phyloP scores from a whole-genome alignment of 2,113 vertebrate genomes.

The Gnathochromis pfefferi region DNA sequence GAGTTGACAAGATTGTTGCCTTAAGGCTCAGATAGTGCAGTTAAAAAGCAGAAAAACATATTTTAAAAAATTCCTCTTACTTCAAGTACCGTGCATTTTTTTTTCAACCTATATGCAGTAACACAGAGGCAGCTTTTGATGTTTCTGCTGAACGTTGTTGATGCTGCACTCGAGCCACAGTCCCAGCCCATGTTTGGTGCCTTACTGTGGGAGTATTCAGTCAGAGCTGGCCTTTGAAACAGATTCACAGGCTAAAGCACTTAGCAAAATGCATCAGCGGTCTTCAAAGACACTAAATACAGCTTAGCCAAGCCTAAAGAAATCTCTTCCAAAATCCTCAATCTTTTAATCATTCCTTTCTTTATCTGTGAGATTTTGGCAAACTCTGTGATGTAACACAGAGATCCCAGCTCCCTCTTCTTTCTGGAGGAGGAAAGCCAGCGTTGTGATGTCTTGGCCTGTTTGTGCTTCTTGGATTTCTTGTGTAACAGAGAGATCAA shows the following conservation, averaged over 20 bases:
- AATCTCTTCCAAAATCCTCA: neutral
- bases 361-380: neutral
- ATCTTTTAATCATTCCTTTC: neutral
- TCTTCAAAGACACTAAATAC: neutral
- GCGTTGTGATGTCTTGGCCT: neutral
- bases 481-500: neutral
- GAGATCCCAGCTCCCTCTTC: neutral
- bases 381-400: neutral
- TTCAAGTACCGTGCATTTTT: neutral
- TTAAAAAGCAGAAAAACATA: neutral
- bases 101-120: neutral
- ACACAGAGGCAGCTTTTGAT: conserved; percentile 13
- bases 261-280: neutral
- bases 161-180: neutral
- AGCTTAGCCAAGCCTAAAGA: neutral
- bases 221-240: neutral
- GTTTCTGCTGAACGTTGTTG: neutral
- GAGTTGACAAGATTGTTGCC: conserved; percentile 13
- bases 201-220: conserved; percentile 9
- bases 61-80: neutral
- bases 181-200: neutral
- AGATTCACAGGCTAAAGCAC: neutral
- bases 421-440: neutral
- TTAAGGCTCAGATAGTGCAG: conserved; percentile 15
- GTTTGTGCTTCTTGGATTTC: neutral